Conservation (phyloP, 2,113 vertebrate species). For the Myiozetetes cayanensis region DNA sequence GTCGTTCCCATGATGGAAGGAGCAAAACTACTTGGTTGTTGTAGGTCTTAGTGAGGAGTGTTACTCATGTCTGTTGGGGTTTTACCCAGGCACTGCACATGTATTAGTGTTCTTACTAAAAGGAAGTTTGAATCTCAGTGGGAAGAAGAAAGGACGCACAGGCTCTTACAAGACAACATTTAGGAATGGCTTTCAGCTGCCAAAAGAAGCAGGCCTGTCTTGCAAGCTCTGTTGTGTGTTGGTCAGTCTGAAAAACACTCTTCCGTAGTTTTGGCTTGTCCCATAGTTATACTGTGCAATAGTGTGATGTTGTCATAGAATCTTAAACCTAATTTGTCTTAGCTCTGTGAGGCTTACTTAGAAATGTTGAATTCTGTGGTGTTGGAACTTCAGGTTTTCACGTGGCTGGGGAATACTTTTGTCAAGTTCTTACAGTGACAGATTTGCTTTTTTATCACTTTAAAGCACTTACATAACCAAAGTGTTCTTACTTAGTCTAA, state of each 20-base stretch:
- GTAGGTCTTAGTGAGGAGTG: neutral
- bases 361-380: neutral
- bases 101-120: neutral
- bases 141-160: neutral
- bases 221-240: neutral
- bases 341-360: neutral
- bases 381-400: neutral
- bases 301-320: neutral
- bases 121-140: neutral
- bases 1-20: neutral
- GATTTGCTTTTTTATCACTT: neutral
- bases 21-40: neutral
- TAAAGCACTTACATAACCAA: neutral
- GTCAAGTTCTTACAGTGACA: neutral
- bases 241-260: neutral
- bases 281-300: accelerated
- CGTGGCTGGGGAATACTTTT: accelerated
- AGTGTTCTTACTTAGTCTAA: neutral
- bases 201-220: neutral
- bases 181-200: neutral
- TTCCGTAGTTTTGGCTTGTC: neutral
- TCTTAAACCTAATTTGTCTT: neutral
- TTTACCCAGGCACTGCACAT: neutral
- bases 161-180: accelerated
- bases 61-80: neutral